Evolutionary conservation across 1,140 invertebrate species (phyloP), one percentile per base, ranked within the genome.

Genomic region (Scaptodrosophila lebanonensis): DNA sequence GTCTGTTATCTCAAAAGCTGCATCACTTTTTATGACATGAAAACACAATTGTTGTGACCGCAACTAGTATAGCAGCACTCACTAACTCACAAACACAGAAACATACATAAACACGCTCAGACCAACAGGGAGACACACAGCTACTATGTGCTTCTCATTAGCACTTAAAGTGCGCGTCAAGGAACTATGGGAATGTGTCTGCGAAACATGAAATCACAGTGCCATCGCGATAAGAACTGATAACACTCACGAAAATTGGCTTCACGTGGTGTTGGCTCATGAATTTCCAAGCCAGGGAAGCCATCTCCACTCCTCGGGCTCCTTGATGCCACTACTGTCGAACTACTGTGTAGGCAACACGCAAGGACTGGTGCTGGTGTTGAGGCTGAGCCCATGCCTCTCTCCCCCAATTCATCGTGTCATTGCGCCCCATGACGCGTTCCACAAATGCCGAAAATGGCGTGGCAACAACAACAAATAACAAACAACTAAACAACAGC

Each of bases 241-340:
- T 59, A 70, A 59, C 35, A 42, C 49, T 45, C 33, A 56, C 49
- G 42, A 52, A 65, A 63, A 70, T 66, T 70, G 73, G 32, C 68
- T 62, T 71, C 52, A 66, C 64, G 64, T 58, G 53, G 56, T 50
- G 59, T 32, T 40, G 56, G 27, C 39, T 45, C 53, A 65, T 65
- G 60, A 59, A 60, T 65, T 60, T 42, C 20, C 27, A 43, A 11
- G 36, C n/a, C 52, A 15, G 25, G 22, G 15, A 27, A 4, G 2
- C n/a, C n/a, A n/a, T n/a, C n/a, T n/a, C n/a, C n/a, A n/a, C n/a
- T n/a, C n/a, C n/a, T n/a, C n/a, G n/a, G n/a, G n/a, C n/a, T n/a
- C n/a, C n/a, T n/a, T n/a, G n/a, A n/a, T n/a, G n/a, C n/a, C n/a
- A n/a, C n/a, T n/a, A n/a, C n/a, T n/a, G n/a, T n/a, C n/a, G n/a